phyloP scores from a whole-genome alignment of 1,140 invertebrate genomes.

The Muscidifurax raptorellus region DNA sequence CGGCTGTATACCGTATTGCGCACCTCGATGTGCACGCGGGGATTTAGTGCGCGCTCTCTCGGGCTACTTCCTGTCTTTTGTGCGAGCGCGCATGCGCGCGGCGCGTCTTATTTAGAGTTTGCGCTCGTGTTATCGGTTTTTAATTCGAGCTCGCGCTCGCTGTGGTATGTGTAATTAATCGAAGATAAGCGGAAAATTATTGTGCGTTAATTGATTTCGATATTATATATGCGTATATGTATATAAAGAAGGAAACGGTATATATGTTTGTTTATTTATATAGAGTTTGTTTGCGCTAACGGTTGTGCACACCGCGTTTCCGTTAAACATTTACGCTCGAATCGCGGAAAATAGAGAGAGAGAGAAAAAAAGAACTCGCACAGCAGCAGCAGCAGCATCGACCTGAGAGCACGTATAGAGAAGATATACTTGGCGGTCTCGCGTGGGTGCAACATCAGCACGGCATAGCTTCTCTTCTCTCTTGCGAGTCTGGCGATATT shows the following conservation, averaged over 20 bases:
- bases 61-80: not conserved
- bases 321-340: too few relatives aligned
- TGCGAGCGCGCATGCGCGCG: too few relatives aligned
- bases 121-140: not conserved
- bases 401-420: not conserved
- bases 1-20: not conserved
- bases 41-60: not conserved
- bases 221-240: too few relatives aligned
- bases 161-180: too few relatives aligned
- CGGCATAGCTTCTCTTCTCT: constrained; percentile 11
- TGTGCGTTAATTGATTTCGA: not conserved
- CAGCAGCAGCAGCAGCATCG: not conserved
- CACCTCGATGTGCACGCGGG: too few relatives aligned
- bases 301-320: too few relatives aligned
- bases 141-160: too few relatives aligned
- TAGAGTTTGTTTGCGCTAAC: too few relatives aligned
- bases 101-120: too few relatives aligned
- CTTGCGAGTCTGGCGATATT: constrained; percentile 69
- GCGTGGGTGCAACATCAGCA: constrained; percentile 67
- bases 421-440: constrained; percentile 54
- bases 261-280: too few relatives aligned
- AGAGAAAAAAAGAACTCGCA: not conserved
- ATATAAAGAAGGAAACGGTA: too few relatives aligned
- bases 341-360: not conserved
- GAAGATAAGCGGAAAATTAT: not conserved